Percentiles rank a stretch among this genome's conserved stretches.
phyloP scores from a whole-genome alignment of 2,888 invertebrate genomes.

The Drosophila neonasuta region DNA sequence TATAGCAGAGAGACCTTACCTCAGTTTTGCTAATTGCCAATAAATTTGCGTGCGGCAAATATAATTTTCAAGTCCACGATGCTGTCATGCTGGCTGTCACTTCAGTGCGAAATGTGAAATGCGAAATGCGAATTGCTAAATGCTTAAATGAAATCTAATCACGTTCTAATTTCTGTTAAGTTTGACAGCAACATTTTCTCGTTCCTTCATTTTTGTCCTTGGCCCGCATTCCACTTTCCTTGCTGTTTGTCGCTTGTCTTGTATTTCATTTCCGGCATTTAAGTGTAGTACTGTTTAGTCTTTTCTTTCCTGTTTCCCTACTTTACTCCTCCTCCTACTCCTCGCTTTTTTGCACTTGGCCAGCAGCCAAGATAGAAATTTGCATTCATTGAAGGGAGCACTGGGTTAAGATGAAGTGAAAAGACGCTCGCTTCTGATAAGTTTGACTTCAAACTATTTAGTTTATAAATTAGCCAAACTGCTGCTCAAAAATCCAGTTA shows the following conservation, averaged over 20 bases:
- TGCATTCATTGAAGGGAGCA: constrained; percentile 48
- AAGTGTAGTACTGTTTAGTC: constrained; percentile 38
- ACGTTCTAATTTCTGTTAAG: constrained; percentile 76
- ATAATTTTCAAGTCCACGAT: constrained; percentile 57
- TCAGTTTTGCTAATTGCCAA: constrained; percentile 60
- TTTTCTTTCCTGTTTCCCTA: constrained; percentile 7
- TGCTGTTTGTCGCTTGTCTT: constrained; percentile 41
- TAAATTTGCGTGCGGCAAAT: constrained; percentile 71
- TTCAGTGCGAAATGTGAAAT: constrained; percentile 24
- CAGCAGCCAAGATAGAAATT: constrained; percentile 44
- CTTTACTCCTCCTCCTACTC: neutral
- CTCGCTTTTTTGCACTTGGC: constrained; percentile 36
- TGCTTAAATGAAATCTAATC: constrained; percentile 76
- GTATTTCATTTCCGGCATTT: constrained; percentile 68
- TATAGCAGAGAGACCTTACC: neutral
- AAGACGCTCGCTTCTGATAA: constrained; percentile 14
- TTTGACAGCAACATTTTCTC: constrained; percentile 64
- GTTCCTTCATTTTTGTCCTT: constrained; percentile 11
- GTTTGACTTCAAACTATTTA: constrained; percentile 33
- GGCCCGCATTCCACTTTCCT: constrained; percentile 9
- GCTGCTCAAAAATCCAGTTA: constrained; percentile 57
- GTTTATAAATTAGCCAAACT: constrained; percentile 65
- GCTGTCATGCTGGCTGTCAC: constrained; percentile 71
- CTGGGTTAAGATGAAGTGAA: neutral
- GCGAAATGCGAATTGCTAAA: constrained; percentile 58